These are phyloP conservation scores for Arnoldichthys spilopterus DNA, from an alignment of 2,797 vertebrate species.

Conservation along the genomic window DNA sequence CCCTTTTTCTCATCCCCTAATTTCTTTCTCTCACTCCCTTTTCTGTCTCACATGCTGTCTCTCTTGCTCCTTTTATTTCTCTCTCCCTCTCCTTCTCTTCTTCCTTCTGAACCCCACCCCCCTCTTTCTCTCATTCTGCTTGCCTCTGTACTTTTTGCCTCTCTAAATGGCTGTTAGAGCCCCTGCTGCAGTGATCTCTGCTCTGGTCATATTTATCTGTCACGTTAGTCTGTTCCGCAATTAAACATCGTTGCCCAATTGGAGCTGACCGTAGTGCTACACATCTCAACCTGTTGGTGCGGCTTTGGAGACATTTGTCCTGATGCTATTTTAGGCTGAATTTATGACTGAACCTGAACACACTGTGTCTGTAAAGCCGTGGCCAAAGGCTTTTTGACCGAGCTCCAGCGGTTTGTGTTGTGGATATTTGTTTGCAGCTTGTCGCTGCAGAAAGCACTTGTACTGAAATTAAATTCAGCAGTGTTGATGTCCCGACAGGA, in stretches of 20 bases:
- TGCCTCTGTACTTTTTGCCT: conserved; percentile 26
- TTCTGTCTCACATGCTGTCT: background rate
- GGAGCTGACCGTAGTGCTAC: background rate
- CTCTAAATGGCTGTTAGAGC: conserved; percentile 4
- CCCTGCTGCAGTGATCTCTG: conserved; percentile 22
- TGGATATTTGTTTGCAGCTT: conserved; percentile 24
- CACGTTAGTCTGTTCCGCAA: conserved; percentile 5
- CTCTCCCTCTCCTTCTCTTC: background rate
- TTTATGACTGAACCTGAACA: background rate
- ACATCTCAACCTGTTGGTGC: background rate
- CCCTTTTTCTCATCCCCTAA: background rate
- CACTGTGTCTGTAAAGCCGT: background rate
- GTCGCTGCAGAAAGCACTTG: conserved; percentile 12
- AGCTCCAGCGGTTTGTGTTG: background rate
- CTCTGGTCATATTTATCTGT: conserved; percentile 1
- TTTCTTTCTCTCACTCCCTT: background rate
- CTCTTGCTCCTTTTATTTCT: background rate
- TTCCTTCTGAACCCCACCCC: background rate
- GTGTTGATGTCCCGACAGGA: background rate
- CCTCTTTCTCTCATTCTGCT: conserved; percentile 23
- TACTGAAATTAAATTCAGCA: conserved; percentile 30
- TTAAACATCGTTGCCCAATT: conserved; percentile 5
- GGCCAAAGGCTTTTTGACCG: conserved; percentile 13
- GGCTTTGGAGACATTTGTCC: background rate
- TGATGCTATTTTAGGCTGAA: background rate